Evolutionary conservation across 2,888 invertebrate genomes (phyloP).

Genomic region (Branchellion lobata): DNA sequence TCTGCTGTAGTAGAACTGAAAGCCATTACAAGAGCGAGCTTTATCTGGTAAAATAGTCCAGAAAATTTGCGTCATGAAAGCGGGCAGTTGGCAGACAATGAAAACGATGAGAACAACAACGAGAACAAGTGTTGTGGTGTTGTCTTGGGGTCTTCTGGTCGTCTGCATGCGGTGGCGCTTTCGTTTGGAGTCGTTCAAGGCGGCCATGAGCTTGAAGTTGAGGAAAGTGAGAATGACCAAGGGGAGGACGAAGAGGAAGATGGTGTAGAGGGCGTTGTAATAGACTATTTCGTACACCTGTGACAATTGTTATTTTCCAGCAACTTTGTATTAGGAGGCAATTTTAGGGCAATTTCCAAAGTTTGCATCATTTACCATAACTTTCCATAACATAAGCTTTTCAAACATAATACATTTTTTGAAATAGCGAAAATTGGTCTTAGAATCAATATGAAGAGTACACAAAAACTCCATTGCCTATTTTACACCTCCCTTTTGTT

Average conservation of each 20-base stretch:
- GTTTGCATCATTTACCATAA: too few species aligned
- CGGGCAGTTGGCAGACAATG: constrained; percentile 52
- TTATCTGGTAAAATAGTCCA: constrained; percentile 50
- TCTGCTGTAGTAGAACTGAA: constrained; percentile 53
- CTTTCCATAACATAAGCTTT: too few species aligned
- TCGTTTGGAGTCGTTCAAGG: constrained; percentile 49
- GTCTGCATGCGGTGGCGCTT: constrained; percentile 50
- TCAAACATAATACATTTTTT: too few species aligned
- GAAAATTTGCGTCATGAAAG: constrained; percentile 52
- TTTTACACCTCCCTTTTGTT: too few species aligned
- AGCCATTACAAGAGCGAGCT: constrained; percentile 51
- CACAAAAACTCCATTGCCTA: too few species aligned
- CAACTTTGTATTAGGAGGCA: too few species aligned
- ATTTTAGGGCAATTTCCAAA: too few species aligned
- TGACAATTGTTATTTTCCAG: not conserved
- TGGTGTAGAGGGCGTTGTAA: constrained; percentile 42
- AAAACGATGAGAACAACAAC: constrained; percentile 52
- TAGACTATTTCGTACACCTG: constrained; percentile 45
- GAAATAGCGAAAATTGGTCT: too few species aligned
- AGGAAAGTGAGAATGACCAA: constrained; percentile 51
- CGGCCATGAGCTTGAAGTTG: constrained; percentile 51
- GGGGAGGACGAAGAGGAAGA: constrained; percentile 50
- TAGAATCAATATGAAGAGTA: too few species aligned
- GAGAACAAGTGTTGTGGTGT: constrained; percentile 53
- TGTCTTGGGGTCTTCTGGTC: constrained; percentile 51